Evolutionary conservation across 2,113 vertebrate species (phyloP).

Genomic region (Pavo muticus): DNA sequence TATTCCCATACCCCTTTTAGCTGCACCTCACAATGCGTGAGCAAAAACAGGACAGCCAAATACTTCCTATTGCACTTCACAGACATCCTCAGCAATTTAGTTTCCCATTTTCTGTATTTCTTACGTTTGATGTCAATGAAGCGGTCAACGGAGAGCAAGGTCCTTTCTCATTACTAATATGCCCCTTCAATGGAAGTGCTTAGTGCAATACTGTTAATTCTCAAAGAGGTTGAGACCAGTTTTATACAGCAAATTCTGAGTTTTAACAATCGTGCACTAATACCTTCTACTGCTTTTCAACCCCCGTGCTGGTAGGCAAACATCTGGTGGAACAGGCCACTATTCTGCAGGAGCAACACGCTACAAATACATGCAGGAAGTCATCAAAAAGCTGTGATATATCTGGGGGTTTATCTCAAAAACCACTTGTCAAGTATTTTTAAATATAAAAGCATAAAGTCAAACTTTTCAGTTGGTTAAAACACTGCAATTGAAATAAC

Average conservation of each 20-base stretch:
- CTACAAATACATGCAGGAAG: accelerated
- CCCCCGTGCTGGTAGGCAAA: background rate
- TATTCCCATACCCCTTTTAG: background rate
- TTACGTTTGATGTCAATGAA: background rate
- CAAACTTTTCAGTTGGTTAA: background rate
- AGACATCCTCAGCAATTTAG: background rate
- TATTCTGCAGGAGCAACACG: background rate
- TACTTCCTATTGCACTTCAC: background rate
- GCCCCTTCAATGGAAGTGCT: background rate
- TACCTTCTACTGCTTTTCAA: background rate
- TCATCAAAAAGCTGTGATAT: background rate
- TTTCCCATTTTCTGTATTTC: background rate
- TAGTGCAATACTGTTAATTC: background rate
- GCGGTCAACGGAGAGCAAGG: background rate
- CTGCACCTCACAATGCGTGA: background rate
- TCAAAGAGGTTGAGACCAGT: background rate
- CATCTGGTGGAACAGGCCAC: background rate
- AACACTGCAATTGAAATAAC: background rate
- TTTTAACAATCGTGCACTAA: background rate
- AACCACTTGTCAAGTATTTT: background rate
- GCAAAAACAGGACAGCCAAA: background rate
- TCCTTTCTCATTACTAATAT: background rate
- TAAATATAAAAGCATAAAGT: background rate
- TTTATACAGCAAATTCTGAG: background rate
- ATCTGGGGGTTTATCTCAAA: background rate